Percentiles rank a stretch among this genome's conserved stretches.
These are phyloP conservation scores for Saccopteryx bilineata DNA, from an alignment of 2,113 vertebrate genomes.

Conservation along the genomic window DNA sequence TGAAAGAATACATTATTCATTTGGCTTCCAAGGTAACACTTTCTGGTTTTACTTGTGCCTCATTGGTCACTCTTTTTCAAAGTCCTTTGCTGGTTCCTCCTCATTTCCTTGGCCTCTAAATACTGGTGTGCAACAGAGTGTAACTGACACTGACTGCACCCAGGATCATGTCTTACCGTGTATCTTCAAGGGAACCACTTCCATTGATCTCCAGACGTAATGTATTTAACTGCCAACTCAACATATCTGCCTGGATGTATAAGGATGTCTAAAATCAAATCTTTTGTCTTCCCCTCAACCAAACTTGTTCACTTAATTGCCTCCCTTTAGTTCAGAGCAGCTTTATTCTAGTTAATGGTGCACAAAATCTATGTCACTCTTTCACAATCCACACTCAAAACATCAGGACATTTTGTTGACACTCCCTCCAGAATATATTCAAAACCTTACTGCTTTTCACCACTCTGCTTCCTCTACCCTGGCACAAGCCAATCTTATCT, in stretches of 20 bases:
- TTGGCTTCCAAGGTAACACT: background rate
- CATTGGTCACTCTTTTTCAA: background rate
- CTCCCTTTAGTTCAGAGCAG: background rate
- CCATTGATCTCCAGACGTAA: background rate
- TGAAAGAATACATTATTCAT: conserved; percentile 24
- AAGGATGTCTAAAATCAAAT: background rate
- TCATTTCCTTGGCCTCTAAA: background rate
- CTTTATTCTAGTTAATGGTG: background rate
- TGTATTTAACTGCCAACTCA: conserved; percentile 26
- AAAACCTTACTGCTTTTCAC: conserved; percentile 26
- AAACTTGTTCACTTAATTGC: background rate
- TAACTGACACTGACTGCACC: background rate
- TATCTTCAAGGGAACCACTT: background rate
- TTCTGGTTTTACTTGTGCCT: background rate
- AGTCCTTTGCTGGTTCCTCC: conserved; percentile 3
- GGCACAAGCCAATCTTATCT: background rate
- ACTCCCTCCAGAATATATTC: background rate
- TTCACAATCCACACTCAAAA: background rate
- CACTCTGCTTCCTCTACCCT: background rate
- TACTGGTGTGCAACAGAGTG: background rate
- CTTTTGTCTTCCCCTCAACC: background rate
- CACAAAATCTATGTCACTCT: background rate
- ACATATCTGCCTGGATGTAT: background rate
- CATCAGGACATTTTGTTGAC: background rate
- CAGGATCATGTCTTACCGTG: background rate